A percentile compares a stretch with the other conserved stretches of the same genome.
phyloP scores from a whole-genome alignment of 2,888 invertebrate genomes.

The Adelphocoris suturalis region DNA sequence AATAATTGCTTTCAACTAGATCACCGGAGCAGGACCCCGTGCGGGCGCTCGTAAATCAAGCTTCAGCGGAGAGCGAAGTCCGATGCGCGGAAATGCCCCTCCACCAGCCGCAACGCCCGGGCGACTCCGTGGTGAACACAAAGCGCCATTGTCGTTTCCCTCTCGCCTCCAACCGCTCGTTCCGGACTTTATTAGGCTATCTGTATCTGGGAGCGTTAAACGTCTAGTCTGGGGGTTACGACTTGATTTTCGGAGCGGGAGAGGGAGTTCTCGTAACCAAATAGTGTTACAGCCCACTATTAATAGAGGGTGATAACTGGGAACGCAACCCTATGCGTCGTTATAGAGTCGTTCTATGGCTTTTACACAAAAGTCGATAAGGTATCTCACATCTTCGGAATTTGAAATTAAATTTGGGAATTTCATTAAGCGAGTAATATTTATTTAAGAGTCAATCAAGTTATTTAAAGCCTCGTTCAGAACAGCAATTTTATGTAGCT shows the following conservation, averaged over 20 bases:
- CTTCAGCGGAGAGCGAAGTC: slow-evolving; percentile 11
- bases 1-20: slow-evolving; percentile 64
- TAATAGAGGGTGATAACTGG: no score
- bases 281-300: no score
- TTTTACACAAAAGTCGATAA: no score
- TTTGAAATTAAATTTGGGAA: no score
- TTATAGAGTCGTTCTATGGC: no score
- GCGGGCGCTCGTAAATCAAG: slow-evolving; percentile 53
- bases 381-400: no score
- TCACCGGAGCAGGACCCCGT: slow-evolving; percentile 29
- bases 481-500: no score
- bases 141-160: slow-evolving; percentile 47
- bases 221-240: slow-evolving; percentile 14
- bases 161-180: neutral
- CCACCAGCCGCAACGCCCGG: neutral
- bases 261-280: neutral
- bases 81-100: slow-evolving; percentile 47
- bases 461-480: no score
- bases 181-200: slow-evolving; percentile 51
- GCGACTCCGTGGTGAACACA: neutral
- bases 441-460: no score
- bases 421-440: no score
- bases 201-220: slow-evolving; percentile 22
- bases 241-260: slow-evolving; percentile 28
- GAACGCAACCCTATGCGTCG: no score